Evolutionary conservation across 2,888 invertebrate genomes (phyloP).

Genomic region (Epinotia bilunana): DNA sequence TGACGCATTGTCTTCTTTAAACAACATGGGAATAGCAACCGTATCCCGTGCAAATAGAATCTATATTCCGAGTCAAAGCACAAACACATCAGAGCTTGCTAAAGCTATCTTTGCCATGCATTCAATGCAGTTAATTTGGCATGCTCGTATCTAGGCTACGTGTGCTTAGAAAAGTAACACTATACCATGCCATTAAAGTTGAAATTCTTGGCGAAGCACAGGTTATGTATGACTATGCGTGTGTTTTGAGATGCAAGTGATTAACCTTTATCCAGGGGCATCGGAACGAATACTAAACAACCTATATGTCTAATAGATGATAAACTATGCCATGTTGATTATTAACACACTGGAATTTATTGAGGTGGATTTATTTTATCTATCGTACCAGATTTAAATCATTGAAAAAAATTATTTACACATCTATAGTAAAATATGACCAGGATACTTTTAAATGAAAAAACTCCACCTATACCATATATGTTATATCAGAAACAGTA

Average conservation of each 20-base stretch:
- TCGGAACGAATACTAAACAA: constrained; percentile 43
- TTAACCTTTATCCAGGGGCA: constrained; percentile 15
- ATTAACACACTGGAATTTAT: background rate
- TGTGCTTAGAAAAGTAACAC: background rate
- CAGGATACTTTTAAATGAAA: too few species aligned
- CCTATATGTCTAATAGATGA: constrained; percentile 5
- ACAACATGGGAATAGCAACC: background rate
- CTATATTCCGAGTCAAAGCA: background rate
- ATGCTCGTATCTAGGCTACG: background rate
- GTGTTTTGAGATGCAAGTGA: constrained; percentile 11
- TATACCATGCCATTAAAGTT: background rate
- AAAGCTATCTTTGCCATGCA: background rate
- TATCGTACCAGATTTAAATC: too few species aligned
- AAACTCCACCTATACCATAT: too few species aligned
- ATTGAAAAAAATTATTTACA: too few species aligned
- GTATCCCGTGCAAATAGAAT: background rate
- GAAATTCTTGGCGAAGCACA: background rate
- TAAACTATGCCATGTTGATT: constrained; percentile 10
- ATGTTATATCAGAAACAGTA: too few species aligned
- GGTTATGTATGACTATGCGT: background rate
- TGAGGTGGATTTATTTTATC: background rate
- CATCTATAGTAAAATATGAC: too few species aligned
- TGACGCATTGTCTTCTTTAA: constrained; percentile 1
- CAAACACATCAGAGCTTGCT: background rate
- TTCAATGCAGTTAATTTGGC: constrained; percentile 4